phyloP scores from a whole-genome alignment of 1,140 invertebrate species.

The Vollenhovia emeryi region DNA sequence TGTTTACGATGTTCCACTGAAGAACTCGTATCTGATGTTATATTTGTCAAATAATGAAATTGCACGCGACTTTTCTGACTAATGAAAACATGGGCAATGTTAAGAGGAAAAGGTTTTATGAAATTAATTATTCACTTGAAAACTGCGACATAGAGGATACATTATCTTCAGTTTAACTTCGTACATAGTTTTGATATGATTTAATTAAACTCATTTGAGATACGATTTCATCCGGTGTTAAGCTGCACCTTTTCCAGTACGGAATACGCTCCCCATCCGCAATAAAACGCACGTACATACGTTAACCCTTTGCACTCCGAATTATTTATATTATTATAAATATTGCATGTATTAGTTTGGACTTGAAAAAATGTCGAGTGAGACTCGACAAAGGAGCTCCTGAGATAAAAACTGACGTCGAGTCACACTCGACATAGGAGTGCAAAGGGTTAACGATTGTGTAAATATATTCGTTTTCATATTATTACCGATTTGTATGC shows the following conservation, averaged over 20 bases:
- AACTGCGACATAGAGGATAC: neutral
- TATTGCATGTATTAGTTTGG: no score
- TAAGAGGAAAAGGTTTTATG: neutral
- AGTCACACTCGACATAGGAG: no score
- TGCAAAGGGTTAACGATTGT: no score
- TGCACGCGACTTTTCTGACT: neutral
- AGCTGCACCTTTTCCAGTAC: slow-evolving; percentile 12
- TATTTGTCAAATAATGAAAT: slow-evolving; percentile 8
- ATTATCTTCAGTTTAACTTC: slow-evolving; percentile 27
- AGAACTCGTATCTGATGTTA: neutral
- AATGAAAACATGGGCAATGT: neutral
- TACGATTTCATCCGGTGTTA: slow-evolving; percentile 6
- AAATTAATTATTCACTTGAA: neutral
- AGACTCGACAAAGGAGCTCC: no score
- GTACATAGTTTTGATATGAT: neutral
- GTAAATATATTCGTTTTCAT: neutral
- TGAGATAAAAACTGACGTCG: no score
- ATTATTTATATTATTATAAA: no score
- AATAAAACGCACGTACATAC: neutral
- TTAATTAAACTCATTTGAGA: slow-evolving; percentile 8
- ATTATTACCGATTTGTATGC: neutral
- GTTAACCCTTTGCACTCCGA: no score
- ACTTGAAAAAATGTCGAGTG: no score
- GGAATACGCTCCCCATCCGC: slow-evolving; percentile 21
- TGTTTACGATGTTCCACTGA: slow-evolving; percentile 3